Evolutionary conservation across 2,888 invertebrate species (phyloP).

Genomic region (Zygothrica quintamaculata): DNA sequence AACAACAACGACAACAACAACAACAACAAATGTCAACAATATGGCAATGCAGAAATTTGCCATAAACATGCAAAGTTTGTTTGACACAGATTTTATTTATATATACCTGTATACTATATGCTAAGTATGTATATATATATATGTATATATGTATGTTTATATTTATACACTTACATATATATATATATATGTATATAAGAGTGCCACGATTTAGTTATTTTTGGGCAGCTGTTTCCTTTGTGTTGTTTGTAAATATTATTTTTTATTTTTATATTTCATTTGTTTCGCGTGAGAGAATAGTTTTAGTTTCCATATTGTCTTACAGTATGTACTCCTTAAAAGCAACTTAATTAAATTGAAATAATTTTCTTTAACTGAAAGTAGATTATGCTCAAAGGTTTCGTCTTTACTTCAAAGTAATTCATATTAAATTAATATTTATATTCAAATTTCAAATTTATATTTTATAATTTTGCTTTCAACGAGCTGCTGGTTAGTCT

Average conservation of each 20-base stretch:
- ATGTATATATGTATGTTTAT: conserved; percentile 5
- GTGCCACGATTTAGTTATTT: conserved; percentile 22
- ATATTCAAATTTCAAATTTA: too few relatives aligned
- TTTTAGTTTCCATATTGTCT: conserved; percentile 4
- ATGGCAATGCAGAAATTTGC: conserved; percentile 50
- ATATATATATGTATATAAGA: conserved; percentile 15
- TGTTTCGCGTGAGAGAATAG: conserved; percentile 10
- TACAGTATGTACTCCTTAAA: background rate
- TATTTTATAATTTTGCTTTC: too few relatives aligned
- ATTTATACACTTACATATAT: conserved; percentile 1
- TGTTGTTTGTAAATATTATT: conserved; percentile 3
- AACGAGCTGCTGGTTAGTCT: too few relatives aligned
- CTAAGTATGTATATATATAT: conserved; percentile 4
- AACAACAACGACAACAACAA: conserved; percentile 29
- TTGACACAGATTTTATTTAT: conserved; percentile 72
- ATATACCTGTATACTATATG: background rate
- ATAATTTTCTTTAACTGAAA: too few relatives aligned
- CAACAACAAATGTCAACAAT: conserved; percentile 42
- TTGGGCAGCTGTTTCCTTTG: too few relatives aligned
- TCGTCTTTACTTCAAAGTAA: too few relatives aligned
- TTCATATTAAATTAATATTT: too few relatives aligned
- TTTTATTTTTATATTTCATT: conserved; percentile 7
- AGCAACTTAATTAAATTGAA: background rate
- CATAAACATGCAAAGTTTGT: conserved; percentile 76
- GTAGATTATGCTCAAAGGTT: too few relatives aligned